phyloP scores from a whole-genome alignment of 1,140 invertebrate genomes.

The Micrasema longulum region DNA sequence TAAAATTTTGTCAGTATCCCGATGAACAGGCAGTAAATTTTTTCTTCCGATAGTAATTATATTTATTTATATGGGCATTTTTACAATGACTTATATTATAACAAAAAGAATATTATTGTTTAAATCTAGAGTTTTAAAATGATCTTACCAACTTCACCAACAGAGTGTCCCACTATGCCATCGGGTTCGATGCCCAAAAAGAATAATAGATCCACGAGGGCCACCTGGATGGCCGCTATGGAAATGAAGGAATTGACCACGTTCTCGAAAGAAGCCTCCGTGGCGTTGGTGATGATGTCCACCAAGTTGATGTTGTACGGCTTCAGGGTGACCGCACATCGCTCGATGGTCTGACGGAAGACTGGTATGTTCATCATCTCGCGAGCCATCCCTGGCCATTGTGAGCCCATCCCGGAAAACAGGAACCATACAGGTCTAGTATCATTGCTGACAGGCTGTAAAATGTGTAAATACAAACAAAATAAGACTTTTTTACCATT shows the following conservation, averaged over 20 bases:
- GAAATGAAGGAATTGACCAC: conserved; percentile 91
- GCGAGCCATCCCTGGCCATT: conserved; percentile 95
- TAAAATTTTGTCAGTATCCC: no score
- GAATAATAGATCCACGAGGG: conserved; percentile 87
- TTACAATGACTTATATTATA: no score
- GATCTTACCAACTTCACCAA: conserved; percentile 81
- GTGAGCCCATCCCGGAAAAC: conserved; percentile 96
- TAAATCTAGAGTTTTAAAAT: no score
- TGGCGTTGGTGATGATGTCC: conserved; percentile 81
- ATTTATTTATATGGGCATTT: no score
- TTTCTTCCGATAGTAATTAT: no score
- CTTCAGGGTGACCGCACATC: conserved; percentile 80
- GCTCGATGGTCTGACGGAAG: conserved; percentile 83
- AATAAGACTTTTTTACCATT: no score
- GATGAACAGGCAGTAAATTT: no score
- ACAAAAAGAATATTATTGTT: no score
- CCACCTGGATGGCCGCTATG: conserved; percentile 96
- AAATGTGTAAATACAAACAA: no score
- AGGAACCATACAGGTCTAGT: conserved; percentile 89
- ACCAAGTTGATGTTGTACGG: conserved; percentile 85
- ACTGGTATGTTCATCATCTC: conserved; percentile 83
- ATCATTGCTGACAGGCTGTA: no score
- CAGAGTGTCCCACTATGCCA: conserved; percentile 96
- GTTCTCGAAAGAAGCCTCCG: conserved; percentile 83
- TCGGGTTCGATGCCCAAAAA: conserved; percentile 85